A percentile compares a stretch with the other conserved stretches of the same genome.
These are phyloP conservation scores for Mesocricetus auratus DNA, from an alignment of 2,113 vertebrate species.

Conservation along the genomic window DNA sequence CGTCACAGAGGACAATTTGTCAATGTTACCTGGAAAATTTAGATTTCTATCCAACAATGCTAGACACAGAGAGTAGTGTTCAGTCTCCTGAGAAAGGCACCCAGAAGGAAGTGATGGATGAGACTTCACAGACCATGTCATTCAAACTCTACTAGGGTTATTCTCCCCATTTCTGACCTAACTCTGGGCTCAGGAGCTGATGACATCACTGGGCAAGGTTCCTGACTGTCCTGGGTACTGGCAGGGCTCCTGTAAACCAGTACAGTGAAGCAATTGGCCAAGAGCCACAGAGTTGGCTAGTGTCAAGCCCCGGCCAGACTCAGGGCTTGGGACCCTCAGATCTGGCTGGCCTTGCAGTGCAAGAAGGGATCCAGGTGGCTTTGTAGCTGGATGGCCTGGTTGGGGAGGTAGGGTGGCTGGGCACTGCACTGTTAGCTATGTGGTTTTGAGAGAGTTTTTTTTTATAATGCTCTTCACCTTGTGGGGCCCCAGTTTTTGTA, in stretches of 20 bases:
- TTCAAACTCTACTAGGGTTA: background rate
- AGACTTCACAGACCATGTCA: background rate
- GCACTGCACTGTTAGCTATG: background rate
- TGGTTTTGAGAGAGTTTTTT: background rate
- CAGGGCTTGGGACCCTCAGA: background rate
- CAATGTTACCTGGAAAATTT: background rate
- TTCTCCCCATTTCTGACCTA: background rate
- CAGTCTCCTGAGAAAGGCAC: accelerated
- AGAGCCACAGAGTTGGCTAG: background rate
- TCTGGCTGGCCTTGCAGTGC: background rate
- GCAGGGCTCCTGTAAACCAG: background rate
- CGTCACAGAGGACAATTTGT: background rate
- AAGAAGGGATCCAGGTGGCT: background rate
- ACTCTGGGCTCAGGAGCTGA: background rate
- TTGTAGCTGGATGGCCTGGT: background rate
- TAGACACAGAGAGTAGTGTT: background rate
- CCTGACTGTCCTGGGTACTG: background rate
- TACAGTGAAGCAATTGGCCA: background rate
- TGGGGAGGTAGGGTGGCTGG: background rate
- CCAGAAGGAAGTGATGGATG: background rate
- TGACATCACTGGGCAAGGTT: background rate
- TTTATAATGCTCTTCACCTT: background rate
- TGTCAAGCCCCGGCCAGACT: background rate
- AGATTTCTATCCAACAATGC: background rate
- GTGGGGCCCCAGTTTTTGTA: background rate